These are phyloP conservation scores for Crocodylus rhombifer DNA, from an alignment of 2,797 vertebrate species.

Conservation along the genomic window DNA sequence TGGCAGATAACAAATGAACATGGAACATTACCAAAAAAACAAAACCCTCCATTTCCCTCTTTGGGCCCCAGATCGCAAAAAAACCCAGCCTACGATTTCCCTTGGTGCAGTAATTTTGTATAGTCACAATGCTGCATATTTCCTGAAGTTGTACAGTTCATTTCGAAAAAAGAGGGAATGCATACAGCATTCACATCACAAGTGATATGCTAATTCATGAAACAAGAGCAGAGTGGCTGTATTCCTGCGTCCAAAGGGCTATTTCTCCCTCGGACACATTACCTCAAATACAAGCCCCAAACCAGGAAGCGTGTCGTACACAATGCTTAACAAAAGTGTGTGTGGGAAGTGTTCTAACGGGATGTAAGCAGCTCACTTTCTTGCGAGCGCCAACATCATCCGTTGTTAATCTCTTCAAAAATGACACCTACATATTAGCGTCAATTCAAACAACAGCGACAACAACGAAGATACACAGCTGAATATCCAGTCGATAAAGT, in stretches of 20 bases:
- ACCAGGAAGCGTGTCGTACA: rapidly evolving
- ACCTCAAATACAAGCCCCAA: background rate
- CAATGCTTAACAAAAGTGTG: background rate
- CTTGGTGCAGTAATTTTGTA: background rate
- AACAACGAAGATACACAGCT: background rate
- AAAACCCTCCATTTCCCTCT: background rate
- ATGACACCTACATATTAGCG: background rate
- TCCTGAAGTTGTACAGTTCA: background rate
- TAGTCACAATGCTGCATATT: background rate
- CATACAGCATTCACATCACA: background rate
- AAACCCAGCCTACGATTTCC: background rate
- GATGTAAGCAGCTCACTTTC: background rate
- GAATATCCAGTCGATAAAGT: background rate
- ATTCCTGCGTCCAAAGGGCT: background rate
- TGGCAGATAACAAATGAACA: background rate
- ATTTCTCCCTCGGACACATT: rapidly evolving
- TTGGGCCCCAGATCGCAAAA: background rate
- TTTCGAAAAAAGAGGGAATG: background rate
- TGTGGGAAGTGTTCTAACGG: rapidly evolving
- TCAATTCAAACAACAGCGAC: background rate
- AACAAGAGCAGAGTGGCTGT: background rate
- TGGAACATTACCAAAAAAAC: background rate
- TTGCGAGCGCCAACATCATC: background rate
- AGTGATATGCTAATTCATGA: background rate
- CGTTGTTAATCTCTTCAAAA: conserved; percentile 22